phyloP scores from a whole-genome alignment of 2,113 vertebrate genomes.

The Platanista minor region DNA sequence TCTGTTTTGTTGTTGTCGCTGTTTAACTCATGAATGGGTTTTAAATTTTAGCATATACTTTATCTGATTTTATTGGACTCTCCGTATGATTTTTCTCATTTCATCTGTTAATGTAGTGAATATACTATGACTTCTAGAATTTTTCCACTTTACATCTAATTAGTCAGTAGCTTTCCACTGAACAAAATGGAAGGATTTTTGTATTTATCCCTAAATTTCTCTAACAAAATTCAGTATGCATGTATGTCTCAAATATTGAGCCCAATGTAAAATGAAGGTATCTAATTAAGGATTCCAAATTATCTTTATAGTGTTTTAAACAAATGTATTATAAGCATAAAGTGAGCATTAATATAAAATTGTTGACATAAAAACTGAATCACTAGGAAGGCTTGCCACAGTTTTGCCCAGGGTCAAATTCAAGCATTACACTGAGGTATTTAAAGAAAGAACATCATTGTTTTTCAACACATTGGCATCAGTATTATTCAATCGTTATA shows the following conservation, averaged over 20 bases:
- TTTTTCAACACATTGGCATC: background rate
- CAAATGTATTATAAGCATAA: background rate
- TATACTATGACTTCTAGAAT: background rate
- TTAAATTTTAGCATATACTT: slow-evolving; percentile 4
- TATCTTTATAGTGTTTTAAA: background rate
- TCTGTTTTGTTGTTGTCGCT: background rate
- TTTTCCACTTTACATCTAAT: slow-evolving; percentile 14
- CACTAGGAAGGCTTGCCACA: background rate
- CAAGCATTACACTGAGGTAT: background rate
- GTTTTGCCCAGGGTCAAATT: background rate
- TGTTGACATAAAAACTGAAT: background rate
- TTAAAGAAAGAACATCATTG: background rate
- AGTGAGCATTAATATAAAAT: background rate
- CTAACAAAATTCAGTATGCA: background rate
- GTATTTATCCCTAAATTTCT: slow-evolving; percentile 24
- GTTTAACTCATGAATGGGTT: background rate
- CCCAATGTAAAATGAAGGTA: background rate
- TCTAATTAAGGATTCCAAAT: background rate
- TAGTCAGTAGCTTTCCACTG: background rate
- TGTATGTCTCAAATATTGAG: slow-evolving; percentile 20
- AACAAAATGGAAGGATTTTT: slow-evolving; percentile 12
- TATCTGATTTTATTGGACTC: background rate
- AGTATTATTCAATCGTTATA: background rate
- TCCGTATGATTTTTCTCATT: background rate
- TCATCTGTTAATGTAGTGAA: background rate